Conservation (phyloP, 1,140 invertebrate genomes). For the Apis mellifera region DNA sequence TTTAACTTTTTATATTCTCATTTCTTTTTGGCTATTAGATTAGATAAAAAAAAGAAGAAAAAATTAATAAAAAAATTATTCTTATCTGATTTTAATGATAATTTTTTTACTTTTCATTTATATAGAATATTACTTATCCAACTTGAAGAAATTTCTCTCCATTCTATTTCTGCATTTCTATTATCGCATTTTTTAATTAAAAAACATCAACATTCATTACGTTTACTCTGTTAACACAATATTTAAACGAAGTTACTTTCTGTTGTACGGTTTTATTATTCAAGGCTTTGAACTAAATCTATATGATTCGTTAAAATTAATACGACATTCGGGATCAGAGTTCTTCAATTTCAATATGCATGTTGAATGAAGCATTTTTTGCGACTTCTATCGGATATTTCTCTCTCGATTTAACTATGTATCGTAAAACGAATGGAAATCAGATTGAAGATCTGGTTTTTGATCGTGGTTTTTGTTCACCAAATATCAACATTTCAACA, state of each 20-base stretch:
- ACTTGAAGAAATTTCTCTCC: not conserved
- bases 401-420: conserved; percentile 15
- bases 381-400: conserved; percentile 22
- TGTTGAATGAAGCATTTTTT: conserved; percentile 40
- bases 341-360: conserved; percentile 40
- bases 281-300: not conserved
- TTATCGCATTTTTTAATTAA: not conserved
- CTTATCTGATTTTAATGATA: too few relatives aligned
- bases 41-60: too few relatives aligned
- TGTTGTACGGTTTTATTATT: not conserved
- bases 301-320: not conserved
- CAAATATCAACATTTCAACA: not conserved
- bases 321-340: not conserved
- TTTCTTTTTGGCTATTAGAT: too few relatives aligned
- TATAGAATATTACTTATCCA: too few relatives aligned
- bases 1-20: too few relatives aligned
- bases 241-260: not conserved
- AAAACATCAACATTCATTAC: too few relatives aligned
- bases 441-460: conserved; percentile 2
- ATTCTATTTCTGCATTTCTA: not conserved
- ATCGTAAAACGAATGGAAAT: not conserved
- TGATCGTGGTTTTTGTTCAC: conserved; percentile 5
- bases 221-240: not conserved
- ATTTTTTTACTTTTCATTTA: too few relatives aligned
- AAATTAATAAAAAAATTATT: too few relatives aligned